Percentiles rank a stretch among this genome's conserved stretches.
Evolutionary conservation across 2,113 vertebrate genomes (phyloP).

Genomic region (Centropus unirufus): DNA sequence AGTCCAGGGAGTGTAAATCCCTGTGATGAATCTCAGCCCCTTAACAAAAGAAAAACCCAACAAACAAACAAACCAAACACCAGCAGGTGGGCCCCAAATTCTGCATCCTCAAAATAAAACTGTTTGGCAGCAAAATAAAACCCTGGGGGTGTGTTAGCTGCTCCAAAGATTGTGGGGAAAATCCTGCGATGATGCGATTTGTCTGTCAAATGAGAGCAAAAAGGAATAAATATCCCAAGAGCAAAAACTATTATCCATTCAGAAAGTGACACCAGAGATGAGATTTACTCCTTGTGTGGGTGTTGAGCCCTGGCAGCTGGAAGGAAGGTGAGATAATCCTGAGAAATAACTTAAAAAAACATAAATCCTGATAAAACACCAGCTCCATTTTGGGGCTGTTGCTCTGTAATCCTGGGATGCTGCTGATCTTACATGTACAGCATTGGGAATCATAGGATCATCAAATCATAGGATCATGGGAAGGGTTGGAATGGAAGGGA

Average conservation of each 20-base stretch:
- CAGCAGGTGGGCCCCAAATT: neutral
- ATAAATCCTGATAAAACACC: neutral
- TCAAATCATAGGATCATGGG: too few species aligned
- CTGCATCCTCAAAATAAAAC: neutral
- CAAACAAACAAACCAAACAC: too few species aligned
- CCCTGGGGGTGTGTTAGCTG: neutral
- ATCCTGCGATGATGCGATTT: conserved; percentile 22
- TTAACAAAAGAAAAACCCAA: neutral
- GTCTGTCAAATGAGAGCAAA: conserved; percentile 49
- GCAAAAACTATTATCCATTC: conserved; percentile 63
- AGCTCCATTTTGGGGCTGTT: neutral
- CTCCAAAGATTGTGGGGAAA: conserved; percentile 8
- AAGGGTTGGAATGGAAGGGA: too few species aligned
- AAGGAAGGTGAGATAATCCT: conserved; percentile 4
- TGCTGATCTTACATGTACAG: neutral
- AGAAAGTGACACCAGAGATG: conserved; percentile 14
- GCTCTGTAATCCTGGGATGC: fast-evolving
- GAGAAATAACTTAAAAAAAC: neutral
- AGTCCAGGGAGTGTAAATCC: neutral
- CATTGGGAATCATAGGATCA: neutral
- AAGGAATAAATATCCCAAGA: conserved; percentile 65
- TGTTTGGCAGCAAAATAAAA: conserved; percentile 30
- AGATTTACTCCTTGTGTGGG: conserved; percentile 55
- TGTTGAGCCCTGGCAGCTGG: neutral
- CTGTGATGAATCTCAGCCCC: neutral